Evolutionary conservation across 2,888 invertebrate genomes (phyloP), one percentile per base, ranked within the genome.

Genomic region (Thera britannica): DNA sequence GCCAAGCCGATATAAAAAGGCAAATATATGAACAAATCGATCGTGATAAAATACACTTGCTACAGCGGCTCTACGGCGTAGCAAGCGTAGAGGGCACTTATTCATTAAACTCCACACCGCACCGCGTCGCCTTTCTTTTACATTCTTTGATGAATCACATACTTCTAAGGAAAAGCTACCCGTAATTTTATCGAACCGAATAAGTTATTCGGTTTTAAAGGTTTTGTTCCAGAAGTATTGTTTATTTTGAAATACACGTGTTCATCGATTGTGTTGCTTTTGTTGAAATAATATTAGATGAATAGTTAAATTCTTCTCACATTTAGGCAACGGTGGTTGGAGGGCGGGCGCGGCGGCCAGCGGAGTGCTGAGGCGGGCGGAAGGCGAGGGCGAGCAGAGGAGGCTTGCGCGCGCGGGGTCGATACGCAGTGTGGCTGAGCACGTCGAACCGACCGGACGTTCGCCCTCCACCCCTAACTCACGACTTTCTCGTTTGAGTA

Each of bases 271-370:
- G 79, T 49, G 68, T 77, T 72, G 76, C 58, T 79, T 55, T 80
- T 72, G 44, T 70, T 80, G 78, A 82, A 83, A 86, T 87, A 89
- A 88, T 88, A 84, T 86, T 80, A 83, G 87, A 89, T 89, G 86
- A 90, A 90, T 88, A 88, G 88, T 88, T 89, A 87, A 89, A 87
- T 82, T 83, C 81, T 86, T 80, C 83, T 86, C 80, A 83, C 85
- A 84, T 89, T 92, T 90, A 80, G 90, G 89, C 85, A 89, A 84
- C 72, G 84, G 83, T 85, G 89, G 87, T 90, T 86, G 84, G 79
- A 78, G 77, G 83, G 85, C 83, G 85, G 86, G 87, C 80, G 85
- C 82, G 84, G 84, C 82, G 85, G 61, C 44, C 7, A 9, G 44
- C 44, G 44, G 44, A 81, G 81, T 78, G 80, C 78, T 79, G 77